Evolutionary conservation across 2,888 invertebrate genomes (phyloP).

Genomic region (Amphipoea lucens): DNA sequence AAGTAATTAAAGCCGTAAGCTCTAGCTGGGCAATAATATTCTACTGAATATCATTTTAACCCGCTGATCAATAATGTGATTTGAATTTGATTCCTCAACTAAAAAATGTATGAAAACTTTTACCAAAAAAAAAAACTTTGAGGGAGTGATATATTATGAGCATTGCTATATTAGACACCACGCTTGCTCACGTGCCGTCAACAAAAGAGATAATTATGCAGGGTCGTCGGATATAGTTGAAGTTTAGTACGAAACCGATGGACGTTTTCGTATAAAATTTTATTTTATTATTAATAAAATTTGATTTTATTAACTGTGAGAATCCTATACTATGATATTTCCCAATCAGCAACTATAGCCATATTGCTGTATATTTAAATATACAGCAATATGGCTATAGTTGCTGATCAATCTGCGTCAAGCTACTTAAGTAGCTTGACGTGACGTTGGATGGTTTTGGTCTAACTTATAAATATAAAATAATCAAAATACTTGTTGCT

Average conservation of each 20-base stretch:
- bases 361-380: background rate
- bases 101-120: background rate
- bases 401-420: no score
- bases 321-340: background rate
- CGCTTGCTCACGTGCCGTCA: no score
- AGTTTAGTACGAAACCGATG: no score
- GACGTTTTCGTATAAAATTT: no score
- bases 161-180: background rate
- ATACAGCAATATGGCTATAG: no score
- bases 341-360: no score
- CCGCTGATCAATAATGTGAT: background rate
- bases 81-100: background rate
- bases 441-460: background rate
- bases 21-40: no score
- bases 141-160: no score
- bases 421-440: background rate
- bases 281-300: no score
- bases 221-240: no score
- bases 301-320: background rate
- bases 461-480: background rate
- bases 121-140: background rate
- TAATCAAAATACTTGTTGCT: background rate
- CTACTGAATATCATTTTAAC: background rate
- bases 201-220: no score
- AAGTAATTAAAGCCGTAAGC: background rate